Evolutionary conservation across 2,888 invertebrate genomes (phyloP).

Genomic region (Trachelus troglodyta): DNA sequence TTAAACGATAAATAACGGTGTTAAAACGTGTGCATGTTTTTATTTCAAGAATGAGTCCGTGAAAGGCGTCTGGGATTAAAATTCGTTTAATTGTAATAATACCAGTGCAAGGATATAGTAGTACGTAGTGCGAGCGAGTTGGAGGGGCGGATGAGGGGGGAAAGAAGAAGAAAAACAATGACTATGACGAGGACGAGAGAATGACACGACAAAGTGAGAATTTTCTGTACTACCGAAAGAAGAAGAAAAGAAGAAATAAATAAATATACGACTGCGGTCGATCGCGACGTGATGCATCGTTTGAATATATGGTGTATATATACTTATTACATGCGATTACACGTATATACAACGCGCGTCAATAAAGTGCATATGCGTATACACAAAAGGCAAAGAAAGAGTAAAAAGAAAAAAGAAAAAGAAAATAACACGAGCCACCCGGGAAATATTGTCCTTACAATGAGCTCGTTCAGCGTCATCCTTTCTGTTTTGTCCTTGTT

Average conservation of each 20-base stretch:
- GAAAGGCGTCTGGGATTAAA: slow-evolving; percentile 39
- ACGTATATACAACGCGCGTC: too few species aligned
- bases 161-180: background rate
- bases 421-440: slow-evolving; percentile 19
- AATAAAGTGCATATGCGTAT: too few species aligned
- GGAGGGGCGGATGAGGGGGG: background rate
- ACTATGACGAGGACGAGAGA: too few species aligned
- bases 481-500: too few species aligned
- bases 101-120: slow-evolving; percentile 37
- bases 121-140: slow-evolving; percentile 8
- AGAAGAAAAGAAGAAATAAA: background rate
- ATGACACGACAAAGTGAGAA: too few species aligned
- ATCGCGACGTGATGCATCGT: too few species aligned
- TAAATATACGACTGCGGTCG: too few species aligned
- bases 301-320: too few species aligned
- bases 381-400: slow-evolving; percentile 2
- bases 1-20: slow-evolving; percentile 55
- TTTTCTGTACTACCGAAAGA: background rate
- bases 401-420: slow-evolving; percentile 12
- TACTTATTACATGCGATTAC: too few species aligned
- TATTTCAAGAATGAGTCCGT: slow-evolving; percentile 60
- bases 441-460: too few species aligned
- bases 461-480: too few species aligned
- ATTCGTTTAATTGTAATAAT: slow-evolving; percentile 18
- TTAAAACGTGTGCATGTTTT: slow-evolving; percentile 60